Base-by-base conservation (phyloP, 2,888 invertebrate species). In the Choreutis nemorana region DNA sequence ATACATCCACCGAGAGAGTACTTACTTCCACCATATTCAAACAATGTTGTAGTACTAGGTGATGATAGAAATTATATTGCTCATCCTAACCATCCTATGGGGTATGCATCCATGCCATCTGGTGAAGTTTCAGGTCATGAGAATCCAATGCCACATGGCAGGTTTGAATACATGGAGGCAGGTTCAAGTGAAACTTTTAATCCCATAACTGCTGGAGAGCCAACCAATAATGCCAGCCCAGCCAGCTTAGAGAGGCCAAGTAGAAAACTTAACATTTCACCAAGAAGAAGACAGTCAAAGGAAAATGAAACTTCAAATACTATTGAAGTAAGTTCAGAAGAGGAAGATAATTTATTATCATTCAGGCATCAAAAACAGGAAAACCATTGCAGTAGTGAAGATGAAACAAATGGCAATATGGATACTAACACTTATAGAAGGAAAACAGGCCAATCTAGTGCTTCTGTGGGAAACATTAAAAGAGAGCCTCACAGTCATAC, bases 281-380 rank as follows among this genome's bases (percentile, higher is more conserved):
- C 78, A 2, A 47, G 72, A 29, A 58, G 71, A 37, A 55, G 73
- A 33, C 64, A 64, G 14, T 71, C 75, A 8, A 68, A 65, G 45
- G 75, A 73, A 33, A 64, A 50, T 50, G 64, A 63, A 37, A 36
- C 36, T 18, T 39, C 59, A 27, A 65, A 62, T 55, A 52, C 62
- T 30, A 78, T 80, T 45, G 79, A 77, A 55, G 64, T 80, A 2
- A 78, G 78, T 45, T 80, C 80, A 26, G 79, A 78, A 40, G 80
- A 80, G 30, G 80, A 80, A 42, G 79, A 80, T 20, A 60, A 65
- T 50, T 43, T 44, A 12, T 62, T 14, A 60, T 41, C 44, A 53
- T 48, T 35, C 44, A 41, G 26, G 50, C 27, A n/a, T n/a, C 14
- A 29, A 7, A 32, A 25, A 25, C 28, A 20, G 23, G 33, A 32